These are phyloP conservation scores for Lamellibrachia luymesi DNA, from an alignment of 1,140 invertebrate genomes.

Conservation along the genomic window DNA sequence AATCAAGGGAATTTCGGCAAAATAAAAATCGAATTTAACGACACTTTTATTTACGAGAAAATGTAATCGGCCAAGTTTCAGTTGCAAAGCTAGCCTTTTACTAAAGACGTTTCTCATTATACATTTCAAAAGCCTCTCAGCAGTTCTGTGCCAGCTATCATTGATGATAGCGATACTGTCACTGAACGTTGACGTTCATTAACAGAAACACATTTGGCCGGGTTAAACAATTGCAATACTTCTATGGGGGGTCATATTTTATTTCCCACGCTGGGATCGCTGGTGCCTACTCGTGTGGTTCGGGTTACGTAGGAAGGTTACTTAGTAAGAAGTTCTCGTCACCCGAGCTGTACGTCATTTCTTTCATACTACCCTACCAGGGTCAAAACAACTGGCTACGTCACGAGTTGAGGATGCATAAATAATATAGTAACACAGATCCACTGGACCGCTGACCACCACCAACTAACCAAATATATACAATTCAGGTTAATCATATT, in stretches of 20 bases:
- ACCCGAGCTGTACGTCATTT: neutral
- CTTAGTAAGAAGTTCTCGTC: neutral
- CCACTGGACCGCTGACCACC: neutral
- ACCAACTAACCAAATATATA: neutral
- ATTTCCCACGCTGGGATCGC: no score
- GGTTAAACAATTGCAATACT: no score
- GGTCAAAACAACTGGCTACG: neutral
- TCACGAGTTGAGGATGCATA: neutral
- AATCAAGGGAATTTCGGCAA: no score
- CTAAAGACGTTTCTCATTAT: no score
- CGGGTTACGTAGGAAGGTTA: no score
- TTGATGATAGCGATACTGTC: neutral
- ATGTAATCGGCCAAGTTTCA: neutral
- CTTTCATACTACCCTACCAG: neutral
- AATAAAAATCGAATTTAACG: no score
- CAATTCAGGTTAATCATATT: neutral
- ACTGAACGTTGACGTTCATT: neutral
- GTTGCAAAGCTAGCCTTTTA: neutral
- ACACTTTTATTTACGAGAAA: no score
- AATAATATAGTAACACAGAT: neutral
- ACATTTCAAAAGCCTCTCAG: no score
- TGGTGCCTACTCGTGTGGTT: no score
- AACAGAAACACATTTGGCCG: neutral
- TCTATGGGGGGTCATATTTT: no score
- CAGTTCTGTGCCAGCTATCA: no score